Base-by-base conservation (phyloP, 1,140 invertebrate species). In the Drosophila nigromelanica region DNA sequence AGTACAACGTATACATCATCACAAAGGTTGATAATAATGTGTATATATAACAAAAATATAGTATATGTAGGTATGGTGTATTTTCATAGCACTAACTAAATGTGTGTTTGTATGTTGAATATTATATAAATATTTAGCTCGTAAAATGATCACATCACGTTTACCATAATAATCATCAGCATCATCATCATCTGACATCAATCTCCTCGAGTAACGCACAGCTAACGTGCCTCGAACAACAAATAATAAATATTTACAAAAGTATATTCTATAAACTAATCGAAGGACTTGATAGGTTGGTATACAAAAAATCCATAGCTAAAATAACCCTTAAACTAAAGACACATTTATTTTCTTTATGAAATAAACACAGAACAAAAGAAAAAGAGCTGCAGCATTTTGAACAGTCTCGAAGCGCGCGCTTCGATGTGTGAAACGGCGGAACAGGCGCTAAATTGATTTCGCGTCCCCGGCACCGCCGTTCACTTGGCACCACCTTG, bases 231-330 rank as follows among this genome's bases (percentile, higher is more conserved):
- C 68, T 56, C 64, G 62, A 83, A 83, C 72, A 87, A 87, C 83
- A 89, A 83, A 63, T 35, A 89, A 89, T 89, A 89, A 89, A 89
- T 89, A 89, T 89, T 68, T 89, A 89, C 83, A 89, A 89, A 80
- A 81, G 74, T 62, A 58, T 50, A 33, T 42, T 58, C 60, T 83
- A 83, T 37, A 62, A 51, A 55, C 83, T 89, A 89, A 77, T 80
- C 63, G 66, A 89, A 50, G 69, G 58, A 73, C 64, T 37, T 62
- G 73, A 62, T 63, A 43, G 21, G 27, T 50, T 59, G 67, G 73
- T 39, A 50, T 51, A 72, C 54, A 70, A 70, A 66, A 59, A 55
- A 45, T 5, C n/a, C 21, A 15, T 62, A 63, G 52, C 59, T 74
- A 63, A 58, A 54, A 68, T 59, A 71, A 71, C 33, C 61, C 55